Evolutionary conservation across 2,797 vertebrate genomes (phyloP).

Genomic region (Thaleichthys pacificus): DNA sequence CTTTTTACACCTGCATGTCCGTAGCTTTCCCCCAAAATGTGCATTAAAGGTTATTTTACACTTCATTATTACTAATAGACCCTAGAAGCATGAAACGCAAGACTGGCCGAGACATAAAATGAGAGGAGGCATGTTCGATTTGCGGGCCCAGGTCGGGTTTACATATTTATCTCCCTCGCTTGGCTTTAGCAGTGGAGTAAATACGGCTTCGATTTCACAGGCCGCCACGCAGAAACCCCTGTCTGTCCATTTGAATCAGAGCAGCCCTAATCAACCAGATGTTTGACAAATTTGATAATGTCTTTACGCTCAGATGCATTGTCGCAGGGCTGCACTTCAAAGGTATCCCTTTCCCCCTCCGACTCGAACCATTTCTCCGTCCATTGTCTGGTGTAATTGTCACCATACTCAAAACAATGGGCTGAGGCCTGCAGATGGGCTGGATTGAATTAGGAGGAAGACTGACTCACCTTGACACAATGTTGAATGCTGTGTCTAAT

Average conservation of each 20-base stretch:
- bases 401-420: slow-evolving; percentile 22
- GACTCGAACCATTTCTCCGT: slow-evolving; percentile 29
- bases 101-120: slow-evolving; percentile 48
- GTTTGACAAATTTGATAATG: slow-evolving; percentile 68
- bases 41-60: slow-evolving; percentile 69
- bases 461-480: slow-evolving; percentile 6
- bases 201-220: slow-evolving; percentile 66
- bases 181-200: slow-evolving; percentile 51
- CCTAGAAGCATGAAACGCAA: slow-evolving; percentile 64
- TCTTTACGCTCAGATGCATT: slow-evolving; percentile 39
- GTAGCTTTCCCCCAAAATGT: slow-evolving; percentile 50
- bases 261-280: slow-evolving; percentile 55
- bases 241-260: slow-evolving; percentile 61
- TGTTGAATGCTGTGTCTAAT: background rate
- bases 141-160: slow-evolving; percentile 53
- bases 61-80: slow-evolving; percentile 67
- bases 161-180: slow-evolving; percentile 60
- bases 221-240: slow-evolving; percentile 53
- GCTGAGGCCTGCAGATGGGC: background rate
- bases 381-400: slow-evolving; percentile 42
- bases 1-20: slow-evolving; percentile 9
- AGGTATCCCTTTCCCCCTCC: slow-evolving; percentile 45
- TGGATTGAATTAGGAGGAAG: background rate
- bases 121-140: slow-evolving; percentile 57
- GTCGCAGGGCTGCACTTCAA: slow-evolving; percentile 48